These are phyloP conservation scores for Emydura subglobosa DNA, from an alignment of 2,113 vertebrate species.

Conservation along the genomic window DNA sequence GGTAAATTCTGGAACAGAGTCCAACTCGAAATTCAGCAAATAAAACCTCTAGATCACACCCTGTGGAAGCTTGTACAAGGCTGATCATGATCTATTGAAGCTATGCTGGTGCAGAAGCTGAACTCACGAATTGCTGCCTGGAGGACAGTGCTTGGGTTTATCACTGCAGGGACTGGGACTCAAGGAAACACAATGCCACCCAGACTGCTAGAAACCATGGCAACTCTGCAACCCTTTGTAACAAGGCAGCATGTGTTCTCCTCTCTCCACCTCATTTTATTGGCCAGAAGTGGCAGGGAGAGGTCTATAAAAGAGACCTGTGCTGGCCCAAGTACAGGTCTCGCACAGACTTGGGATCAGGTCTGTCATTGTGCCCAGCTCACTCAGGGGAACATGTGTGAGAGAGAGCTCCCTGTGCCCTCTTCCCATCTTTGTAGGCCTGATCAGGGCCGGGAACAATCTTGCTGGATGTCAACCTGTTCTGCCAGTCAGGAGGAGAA, in stretches of 20 bases:
- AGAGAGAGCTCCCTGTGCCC: neutral
- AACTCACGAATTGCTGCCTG: neutral
- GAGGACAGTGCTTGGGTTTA: neutral
- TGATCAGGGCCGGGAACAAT: neutral
- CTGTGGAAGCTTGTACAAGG: neutral
- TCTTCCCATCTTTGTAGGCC: neutral
- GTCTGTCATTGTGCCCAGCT: neutral
- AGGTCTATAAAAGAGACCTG: neutral
- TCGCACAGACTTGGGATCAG: neutral
- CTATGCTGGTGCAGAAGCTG: neutral
- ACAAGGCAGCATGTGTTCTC: neutral
- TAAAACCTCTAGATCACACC: too few relatives aligned
- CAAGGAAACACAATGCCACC: neutral
- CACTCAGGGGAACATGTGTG: neutral
- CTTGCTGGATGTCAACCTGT: neutral
- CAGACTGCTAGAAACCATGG: neutral
- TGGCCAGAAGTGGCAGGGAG: neutral
- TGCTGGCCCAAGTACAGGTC: neutral
- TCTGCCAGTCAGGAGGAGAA: neutral
- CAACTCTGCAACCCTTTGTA: neutral
- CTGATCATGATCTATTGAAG: neutral
- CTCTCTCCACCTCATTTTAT: neutral
- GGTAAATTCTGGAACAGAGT: neutral
- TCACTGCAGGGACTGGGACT: neutral
- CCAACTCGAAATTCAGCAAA: neutral